Evolutionary conservation across 1,140 invertebrate species (phyloP).

Genomic region (Drosophila santomea): DNA sequence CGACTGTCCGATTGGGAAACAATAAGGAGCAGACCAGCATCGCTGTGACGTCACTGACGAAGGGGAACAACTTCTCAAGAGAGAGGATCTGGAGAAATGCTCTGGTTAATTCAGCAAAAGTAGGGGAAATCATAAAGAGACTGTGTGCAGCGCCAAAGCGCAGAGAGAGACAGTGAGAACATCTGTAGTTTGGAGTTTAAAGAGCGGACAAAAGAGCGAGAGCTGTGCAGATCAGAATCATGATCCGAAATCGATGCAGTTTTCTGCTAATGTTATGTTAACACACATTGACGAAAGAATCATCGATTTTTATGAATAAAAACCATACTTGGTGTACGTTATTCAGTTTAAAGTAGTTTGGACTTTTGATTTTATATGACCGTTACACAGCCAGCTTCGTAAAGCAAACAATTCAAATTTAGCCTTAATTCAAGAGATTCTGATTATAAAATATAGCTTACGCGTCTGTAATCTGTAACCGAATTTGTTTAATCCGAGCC

Average conservation of each 20-base stretch:
- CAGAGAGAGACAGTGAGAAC: slow-evolving; percentile 17
- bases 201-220: slow-evolving; percentile 2
- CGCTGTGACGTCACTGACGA: slow-evolving; percentile 57
- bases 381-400: no score
- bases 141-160: slow-evolving; percentile 15
- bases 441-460: no score
- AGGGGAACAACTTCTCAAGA: slow-evolving; percentile 8
- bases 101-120: slow-evolving; percentile 64
- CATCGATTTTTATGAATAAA: no score
- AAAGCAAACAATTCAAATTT: no score
- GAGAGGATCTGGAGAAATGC: slow-evolving; percentile 37
- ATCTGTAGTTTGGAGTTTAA: slow-evolving; percentile 14
- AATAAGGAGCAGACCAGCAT: slow-evolving; percentile 56
- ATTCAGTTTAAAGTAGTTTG: no score
- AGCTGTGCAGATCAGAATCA: slow-evolving; percentile 47
- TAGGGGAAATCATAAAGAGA: slow-evolving; percentile 59
- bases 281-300: no score
- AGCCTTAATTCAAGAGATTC: no score
- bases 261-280: no score
- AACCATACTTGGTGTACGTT: no score
- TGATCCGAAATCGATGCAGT: slow-evolving; percentile 56
- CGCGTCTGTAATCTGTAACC: no score
- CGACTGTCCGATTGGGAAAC: slow-evolving; percentile 64
- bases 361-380: no score
- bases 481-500: no score